phyloP scores from a whole-genome alignment of 1,140 invertebrate species.

The Gryllus bimaculatus region DNA sequence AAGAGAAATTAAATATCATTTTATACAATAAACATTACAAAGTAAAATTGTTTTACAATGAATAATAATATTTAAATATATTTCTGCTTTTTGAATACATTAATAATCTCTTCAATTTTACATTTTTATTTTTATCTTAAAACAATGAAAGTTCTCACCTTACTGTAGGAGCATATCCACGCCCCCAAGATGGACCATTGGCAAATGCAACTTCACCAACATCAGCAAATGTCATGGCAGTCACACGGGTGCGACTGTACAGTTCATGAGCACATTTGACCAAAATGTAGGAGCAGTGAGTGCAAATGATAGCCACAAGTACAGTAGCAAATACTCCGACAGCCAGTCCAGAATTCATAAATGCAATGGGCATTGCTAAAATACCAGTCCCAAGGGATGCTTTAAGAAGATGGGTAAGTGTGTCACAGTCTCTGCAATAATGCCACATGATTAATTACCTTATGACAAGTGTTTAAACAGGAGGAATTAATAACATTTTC shows the following conservation, averaged over 20 bases:
- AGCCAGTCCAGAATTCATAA: constrained; percentile 67
- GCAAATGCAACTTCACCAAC: constrained; percentile 62
- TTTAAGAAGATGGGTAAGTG: constrained; percentile 75
- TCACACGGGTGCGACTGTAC: constrained; percentile 55
- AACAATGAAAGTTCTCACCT: constrained; percentile 1
- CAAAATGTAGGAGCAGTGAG: constrained; percentile 76
- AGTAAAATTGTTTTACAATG: too few species aligned
- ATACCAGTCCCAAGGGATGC: constrained; percentile 86
- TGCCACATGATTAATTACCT: too few species aligned
- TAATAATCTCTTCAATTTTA: too few species aligned
- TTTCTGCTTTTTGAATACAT: too few species aligned
- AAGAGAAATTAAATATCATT: too few species aligned
- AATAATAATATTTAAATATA: too few species aligned
- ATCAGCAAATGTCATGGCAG: constrained; percentile 66
- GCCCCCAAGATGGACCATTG: constrained; percentile 56
- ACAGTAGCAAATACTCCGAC: constrained; percentile 67
- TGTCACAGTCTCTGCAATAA: constrained; percentile 60
- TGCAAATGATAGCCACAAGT: constrained; percentile 72
- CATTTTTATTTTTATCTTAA: neutral
- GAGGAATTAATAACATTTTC: too few species aligned
- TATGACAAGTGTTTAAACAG: too few species aligned
- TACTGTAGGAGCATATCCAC: constrained; percentile 21
- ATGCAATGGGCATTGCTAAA: constrained; percentile 79
- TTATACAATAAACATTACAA: too few species aligned
- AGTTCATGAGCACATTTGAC: constrained; percentile 73